Base-by-base conservation (phyloP, 2,888 invertebrate genomes). In the Drepanosiphum platanoidis region DNA sequence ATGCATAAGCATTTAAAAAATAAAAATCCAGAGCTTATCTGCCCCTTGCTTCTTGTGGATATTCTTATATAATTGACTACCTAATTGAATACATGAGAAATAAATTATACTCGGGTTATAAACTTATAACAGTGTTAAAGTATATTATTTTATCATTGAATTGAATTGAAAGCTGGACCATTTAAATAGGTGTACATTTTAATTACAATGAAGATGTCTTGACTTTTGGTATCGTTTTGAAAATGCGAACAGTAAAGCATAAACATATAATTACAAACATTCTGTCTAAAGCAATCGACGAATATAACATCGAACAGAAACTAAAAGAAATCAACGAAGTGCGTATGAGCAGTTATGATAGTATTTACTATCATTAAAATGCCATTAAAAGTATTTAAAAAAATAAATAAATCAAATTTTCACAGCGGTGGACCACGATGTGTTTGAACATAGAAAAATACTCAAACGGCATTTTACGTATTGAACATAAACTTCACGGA, bases 391-490 rank as follows among this genome's bases (percentile, higher is more conserved):
- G 27, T n/a, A n/a, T 5, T n/a, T 11, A 3, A 13, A n/a, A 27
- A 13, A 9, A 30, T 1, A 72, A 42, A 72, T 66, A 30, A 36
- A 46, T 32, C 30, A 13, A n/a, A 68, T 11, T 9, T 32, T 77
- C 70, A 36, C 30, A 84, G 84, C 74, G 84, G 2, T 84, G 84
- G 84, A 52, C 30, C 2, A 84, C 84, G 8, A 68, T 77, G 52
- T 52, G 36, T 39, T 58, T 84, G 9, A 36, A 77, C 13, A 58
- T 84, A 34, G 84, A 77, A 58, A 75, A 77, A 77, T 58, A 52
- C 3, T 75, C 68, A 0, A 61, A 75, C 52, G 27, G 7, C 8
- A 52, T 3, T 7, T 77, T 68, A 4, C 39, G 58, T n/a, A 36
- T 77, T 30, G 58, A 77, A 39, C 42, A 70, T 39, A 75, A 84